These are phyloP conservation scores for Diceros bicornis DNA, from an alignment of 2,797 vertebrate genomes.

Conservation along the genomic window DNA sequence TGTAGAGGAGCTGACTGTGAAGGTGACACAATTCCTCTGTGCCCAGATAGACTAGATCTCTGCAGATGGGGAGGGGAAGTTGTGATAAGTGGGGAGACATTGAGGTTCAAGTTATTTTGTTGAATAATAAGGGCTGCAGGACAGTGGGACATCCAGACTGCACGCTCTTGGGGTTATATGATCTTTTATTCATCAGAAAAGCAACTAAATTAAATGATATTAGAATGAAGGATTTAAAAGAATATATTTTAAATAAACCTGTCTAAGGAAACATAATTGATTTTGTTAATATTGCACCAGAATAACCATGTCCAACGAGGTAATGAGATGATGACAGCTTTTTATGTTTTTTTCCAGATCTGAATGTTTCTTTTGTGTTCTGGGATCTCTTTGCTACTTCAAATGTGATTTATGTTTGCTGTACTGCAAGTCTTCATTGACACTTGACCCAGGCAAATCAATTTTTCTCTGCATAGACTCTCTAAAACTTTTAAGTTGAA, in stretches of 20 bases:
- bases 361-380: background rate
- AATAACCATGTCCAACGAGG: background rate
- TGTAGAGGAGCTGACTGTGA: background rate
- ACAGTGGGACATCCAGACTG: background rate
- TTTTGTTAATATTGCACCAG: constrained; percentile 50
- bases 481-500: constrained; percentile 22
- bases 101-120: background rate
- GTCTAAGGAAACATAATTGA: background rate
- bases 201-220: background rate
- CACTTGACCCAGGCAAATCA: background rate
- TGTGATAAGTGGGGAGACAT: background rate
- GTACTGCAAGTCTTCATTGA: background rate
- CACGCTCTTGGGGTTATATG: background rate
- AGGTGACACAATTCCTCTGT: background rate
- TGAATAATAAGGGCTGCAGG: background rate
- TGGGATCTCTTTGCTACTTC: constrained; percentile 1
- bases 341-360: background rate
- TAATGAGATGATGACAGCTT: background rate
- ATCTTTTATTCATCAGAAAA: constrained; percentile 31
- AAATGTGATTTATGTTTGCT: background rate
- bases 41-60: background rate
- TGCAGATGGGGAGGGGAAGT: background rate
- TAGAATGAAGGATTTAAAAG: constrained; percentile 13
- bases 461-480: background rate
- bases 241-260: constrained; percentile 14